Base-by-base conservation (phyloP, 2,113 vertebrate genomes). In the Semicossyphus pulcher region DNA sequence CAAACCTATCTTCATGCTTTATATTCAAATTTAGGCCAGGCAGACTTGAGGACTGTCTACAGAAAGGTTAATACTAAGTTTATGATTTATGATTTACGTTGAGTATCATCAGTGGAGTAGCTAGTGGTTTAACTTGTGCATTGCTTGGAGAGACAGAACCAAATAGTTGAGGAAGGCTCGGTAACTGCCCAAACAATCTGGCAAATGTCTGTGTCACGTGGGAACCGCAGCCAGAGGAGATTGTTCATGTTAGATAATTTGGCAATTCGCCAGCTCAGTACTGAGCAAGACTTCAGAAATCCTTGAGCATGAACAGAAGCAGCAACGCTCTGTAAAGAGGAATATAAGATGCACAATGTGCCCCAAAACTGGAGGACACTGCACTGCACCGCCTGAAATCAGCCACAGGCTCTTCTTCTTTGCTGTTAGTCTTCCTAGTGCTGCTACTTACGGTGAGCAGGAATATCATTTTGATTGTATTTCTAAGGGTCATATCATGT, bases 221-320 rank as follows among this genome's bases (percentile, higher is more conserved):
- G 42, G 23, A 29, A 51, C 41, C 7, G 2, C 11, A 59, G 37
- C 34, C 28, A 23, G 8, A 52, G 49, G 2, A 20, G 34, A 69
- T 39, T 49, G 47, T 53, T 81, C 37, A 48, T 12, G 16, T 44
- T 32, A 59, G 37, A 73, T 18, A 20, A 15, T 66, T 14, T 45
- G 67, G 25, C 11, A 4, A 4, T 14, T 4, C 6, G 37, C 63
- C 62, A 44, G 5, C n/a, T 51, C 31, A 16, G 14, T 3, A n/a
- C 25, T 41, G 29, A 16, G 3, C 3, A 18, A 37, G 20, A 31
- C 14, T 60, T 61, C 42, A 65, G 53, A 59, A 63, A 42, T 21
- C 4, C 25, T 25, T 39, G 39, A 5, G 9, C 29, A 51, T 20
- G 49, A 49, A 36, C 34, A 51, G 37, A 18, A 25, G 25, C 0